Evolutionary conservation across 2,888 invertebrate species (phyloP), one percentile per base, ranked within the genome.

Genomic region (Schrankia costaestrigalis): DNA sequence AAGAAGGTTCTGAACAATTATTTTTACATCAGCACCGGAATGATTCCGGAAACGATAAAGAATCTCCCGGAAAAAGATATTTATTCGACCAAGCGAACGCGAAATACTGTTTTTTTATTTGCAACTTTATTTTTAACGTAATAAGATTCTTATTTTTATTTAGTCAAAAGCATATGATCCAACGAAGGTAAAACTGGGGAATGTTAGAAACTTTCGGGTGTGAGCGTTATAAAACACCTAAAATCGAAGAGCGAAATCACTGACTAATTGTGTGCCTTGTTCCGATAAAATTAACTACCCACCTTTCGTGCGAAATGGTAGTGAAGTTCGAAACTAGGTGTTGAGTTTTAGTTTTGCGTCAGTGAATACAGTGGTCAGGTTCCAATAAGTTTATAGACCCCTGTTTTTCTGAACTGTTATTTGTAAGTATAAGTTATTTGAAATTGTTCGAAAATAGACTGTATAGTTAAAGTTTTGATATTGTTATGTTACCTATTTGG

Each of bases 1-100:
- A 68, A 62, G 57, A 61, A 59, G 64, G 60, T 61, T 49, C 57
- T 31, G 55, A 60, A 66, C 69, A 73, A 77, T 75, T 74, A 76
- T 74, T 76, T 71, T 74, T 73, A 72, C 76, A 78, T 76, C 76
- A 73, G 64, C 58, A 56, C 61, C 68, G 65, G 65, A 70, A 68
- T 67, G 63, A 53, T 61, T 65, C 60, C 63, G 67, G 65, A 68
- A 59, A 62, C 65, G 73, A 74, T 71, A 72, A 75, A 74, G 68
- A 71, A 74, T 66, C 65, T 69, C 60, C 65, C 60, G 64, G 68
- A 69, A 73, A 74, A 67, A 71, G 58, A 67, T 71, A 71, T 73
- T 71, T 71, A 71, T 61, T 64, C 56, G 44, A 50, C 58, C 56
- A 64, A 59, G 38, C 39, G 49, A 35, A 42, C 44, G 34, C 46